phyloP scores from a whole-genome alignment of 92 coral and sea anemone genomes.

The Phymanthus crucifer region DNA sequence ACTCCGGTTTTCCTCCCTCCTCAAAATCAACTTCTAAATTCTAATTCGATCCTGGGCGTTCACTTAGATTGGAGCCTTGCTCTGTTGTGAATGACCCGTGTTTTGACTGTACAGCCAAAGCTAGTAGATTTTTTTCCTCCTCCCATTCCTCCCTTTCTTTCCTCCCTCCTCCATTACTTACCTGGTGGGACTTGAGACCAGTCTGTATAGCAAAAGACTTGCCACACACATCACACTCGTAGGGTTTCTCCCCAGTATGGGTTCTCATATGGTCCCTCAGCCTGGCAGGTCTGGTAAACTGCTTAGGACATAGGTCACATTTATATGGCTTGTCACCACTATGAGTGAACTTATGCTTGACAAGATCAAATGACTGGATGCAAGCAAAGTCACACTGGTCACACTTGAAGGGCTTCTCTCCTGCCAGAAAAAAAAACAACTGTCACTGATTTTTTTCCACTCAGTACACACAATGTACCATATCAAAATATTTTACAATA shows the following conservation, averaged over 20 bases:
- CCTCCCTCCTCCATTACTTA: background rate
- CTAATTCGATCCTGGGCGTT: too few species aligned
- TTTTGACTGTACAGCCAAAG: too few species aligned
- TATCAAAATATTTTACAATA: too few species aligned
- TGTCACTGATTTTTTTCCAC: background rate
- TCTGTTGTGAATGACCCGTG: too few species aligned
- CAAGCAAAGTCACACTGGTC: constrained; percentile 98
- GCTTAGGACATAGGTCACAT: constrained; percentile 93
- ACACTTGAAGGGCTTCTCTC: constrained; percentile 92
- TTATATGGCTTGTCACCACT: constrained; percentile 98
- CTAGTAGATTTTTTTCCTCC: background rate
- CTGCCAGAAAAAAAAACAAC: constrained; percentile 30
- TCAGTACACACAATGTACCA: too few species aligned
- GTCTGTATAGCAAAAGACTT: constrained; percentile 97
- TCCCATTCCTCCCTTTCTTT: background rate
- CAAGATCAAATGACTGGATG: constrained; percentile 97
- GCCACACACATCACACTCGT: constrained; percentile 91
- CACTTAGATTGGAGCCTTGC: too few species aligned
- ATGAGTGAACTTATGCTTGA: constrained; percentile 97
- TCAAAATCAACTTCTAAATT: too few species aligned
- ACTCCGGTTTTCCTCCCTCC: too few species aligned
- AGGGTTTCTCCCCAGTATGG: constrained; percentile 97
- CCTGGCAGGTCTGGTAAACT: constrained; percentile 97
- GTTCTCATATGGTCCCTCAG: constrained; percentile 97
- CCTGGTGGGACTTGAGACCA: constrained; percentile 99